Evolutionary conservation across 64 coral and sea anemone species (phyloP).

Genomic region (Montipora efflorescens): DNA sequence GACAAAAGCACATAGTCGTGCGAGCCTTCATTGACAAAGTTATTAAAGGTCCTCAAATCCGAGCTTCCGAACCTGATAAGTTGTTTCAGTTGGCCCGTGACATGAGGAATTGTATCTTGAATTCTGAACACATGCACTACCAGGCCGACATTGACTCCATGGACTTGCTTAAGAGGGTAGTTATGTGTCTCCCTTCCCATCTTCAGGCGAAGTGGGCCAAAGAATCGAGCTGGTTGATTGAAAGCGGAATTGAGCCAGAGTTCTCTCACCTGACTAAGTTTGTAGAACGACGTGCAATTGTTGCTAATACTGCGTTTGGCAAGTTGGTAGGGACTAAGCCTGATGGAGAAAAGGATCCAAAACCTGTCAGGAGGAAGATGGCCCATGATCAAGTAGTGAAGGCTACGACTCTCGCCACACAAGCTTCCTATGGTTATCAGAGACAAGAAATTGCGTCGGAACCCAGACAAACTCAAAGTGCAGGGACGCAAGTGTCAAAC

Average conservation of each 20-base stretch:
- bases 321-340: conserved; percentile 48
- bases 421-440: neutral
- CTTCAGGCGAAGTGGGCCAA: conserved; percentile 74
- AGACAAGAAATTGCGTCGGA: neutral
- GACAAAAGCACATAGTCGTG: conserved; percentile 46
- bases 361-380: neutral
- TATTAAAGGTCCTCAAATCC: conserved; percentile 50
- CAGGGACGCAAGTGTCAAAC: neutral
- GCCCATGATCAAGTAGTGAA: neutral
- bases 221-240: conserved; percentile 9
- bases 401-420: neutral
- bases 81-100: conserved; percentile 55
- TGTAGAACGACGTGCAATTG: conserved; percentile 49
- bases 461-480: neutral
- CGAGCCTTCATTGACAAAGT: conserved; percentile 62
- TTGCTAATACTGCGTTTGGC: conserved; percentile 62
- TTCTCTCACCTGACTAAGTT: conserved; percentile 55
- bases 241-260: conserved; percentile 13
- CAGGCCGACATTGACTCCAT: conserved; percentile 49
- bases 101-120: conserved; percentile 71
- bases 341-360: neutral
- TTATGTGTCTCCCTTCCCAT: conserved; percentile 57
- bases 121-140: conserved; percentile 48
- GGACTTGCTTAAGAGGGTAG: conserved; percentile 42
- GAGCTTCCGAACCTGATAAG: conserved; percentile 53